Conservation (phyloP, 2,888 invertebrate genomes). For the Eristalis pertinax region DNA sequence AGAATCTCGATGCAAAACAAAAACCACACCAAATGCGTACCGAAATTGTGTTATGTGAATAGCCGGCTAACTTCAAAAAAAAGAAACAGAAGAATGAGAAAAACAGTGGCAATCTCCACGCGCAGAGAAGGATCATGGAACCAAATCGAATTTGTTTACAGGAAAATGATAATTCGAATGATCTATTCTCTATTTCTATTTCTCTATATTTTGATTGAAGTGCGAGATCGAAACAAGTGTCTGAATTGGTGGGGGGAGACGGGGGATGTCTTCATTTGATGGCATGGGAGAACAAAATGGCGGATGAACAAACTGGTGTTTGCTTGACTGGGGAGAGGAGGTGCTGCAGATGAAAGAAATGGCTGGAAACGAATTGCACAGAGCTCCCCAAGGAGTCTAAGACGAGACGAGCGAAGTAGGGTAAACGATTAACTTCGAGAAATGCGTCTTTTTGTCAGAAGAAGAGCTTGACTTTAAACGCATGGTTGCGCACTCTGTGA, state of each 20-base stretch:
- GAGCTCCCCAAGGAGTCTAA: no score
- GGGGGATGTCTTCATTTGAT: not conserved
- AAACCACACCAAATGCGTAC: conserved; percentile 17
- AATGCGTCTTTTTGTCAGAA: no score
- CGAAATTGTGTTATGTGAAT: conserved; percentile 9
- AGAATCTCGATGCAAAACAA: not conserved
- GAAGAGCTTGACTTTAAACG: no score
- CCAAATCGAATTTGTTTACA: not conserved
- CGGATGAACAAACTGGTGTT: not conserved
- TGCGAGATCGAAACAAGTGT: not conserved
- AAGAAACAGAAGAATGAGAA: no score
- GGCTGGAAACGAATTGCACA: no score
- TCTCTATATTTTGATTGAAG: not conserved
- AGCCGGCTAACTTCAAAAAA: conserved; percentile 29
- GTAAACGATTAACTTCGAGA: no score
- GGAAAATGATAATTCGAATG: not conserved
- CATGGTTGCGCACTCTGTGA: no score
- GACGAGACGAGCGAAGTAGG: no score
- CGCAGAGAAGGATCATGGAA: not conserved
- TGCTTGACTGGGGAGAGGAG: not conserved
- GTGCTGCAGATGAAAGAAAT: no score
- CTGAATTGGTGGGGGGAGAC: not conserved
- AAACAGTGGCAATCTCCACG: no score
- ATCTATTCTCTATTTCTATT: not conserved
- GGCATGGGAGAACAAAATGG: not conserved